These are phyloP conservation scores for Scolopax rusticola DNA, from an alignment of 2,797 vertebrate genomes.

Conservation along the genomic window DNA sequence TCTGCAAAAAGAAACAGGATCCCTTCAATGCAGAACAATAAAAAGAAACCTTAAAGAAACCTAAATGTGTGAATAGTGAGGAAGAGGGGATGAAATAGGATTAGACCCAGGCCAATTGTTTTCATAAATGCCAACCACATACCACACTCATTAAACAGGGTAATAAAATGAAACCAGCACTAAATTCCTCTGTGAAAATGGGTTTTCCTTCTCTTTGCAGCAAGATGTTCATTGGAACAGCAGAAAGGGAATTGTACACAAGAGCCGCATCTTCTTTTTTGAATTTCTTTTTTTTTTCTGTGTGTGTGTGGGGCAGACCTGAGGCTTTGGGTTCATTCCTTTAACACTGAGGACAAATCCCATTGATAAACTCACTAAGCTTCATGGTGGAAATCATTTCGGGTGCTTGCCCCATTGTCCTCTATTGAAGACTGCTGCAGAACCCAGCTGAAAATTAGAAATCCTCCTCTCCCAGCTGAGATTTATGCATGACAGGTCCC, in stretches of 20 bases:
- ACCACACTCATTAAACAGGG: not conserved
- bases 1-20: not conserved
- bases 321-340: not conserved
- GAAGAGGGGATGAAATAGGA: too few species aligned
- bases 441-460: not conserved
- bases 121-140: not conserved
- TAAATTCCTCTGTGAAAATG: not conserved
- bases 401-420: not conserved
- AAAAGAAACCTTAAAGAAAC: not conserved
- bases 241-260: fast-evolving
- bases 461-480: not conserved
- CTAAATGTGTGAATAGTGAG: not conserved
- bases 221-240: not conserved
- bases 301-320: not conserved
- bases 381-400: fast-evolving
- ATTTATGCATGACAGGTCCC: not conserved
- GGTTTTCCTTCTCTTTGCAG: not conserved
- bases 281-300: not conserved
- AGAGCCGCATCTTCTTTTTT: not conserved
- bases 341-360: not conserved
- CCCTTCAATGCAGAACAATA: not conserved
- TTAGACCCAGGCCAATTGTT: not conserved
- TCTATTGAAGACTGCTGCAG: not conserved
- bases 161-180: not conserved
- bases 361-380: not conserved